Evolutionary conservation across 2,113 vertebrate species (phyloP), one percentile per base, ranked within the genome.

Genomic region (Paradoxurus hermaphroditus): DNA sequence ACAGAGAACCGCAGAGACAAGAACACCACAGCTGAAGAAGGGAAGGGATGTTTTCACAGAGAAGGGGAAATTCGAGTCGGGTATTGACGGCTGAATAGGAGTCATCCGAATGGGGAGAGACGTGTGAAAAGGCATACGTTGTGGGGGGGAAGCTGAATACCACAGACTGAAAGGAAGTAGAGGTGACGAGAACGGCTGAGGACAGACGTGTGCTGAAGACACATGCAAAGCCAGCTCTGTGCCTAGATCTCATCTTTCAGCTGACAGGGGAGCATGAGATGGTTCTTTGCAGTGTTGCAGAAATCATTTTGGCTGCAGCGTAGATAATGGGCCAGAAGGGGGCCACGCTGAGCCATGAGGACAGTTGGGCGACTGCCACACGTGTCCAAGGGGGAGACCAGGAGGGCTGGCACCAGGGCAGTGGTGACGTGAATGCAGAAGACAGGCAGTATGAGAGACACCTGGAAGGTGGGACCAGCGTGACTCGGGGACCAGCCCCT

Each of bases 361-460:
- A 11, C 82, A 53, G 21, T 1, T 0, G 67, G 67, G n/a, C 29
- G 39, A 7, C 36, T 2, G 4, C 68, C 0, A 25, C 7, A 27
- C 4, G 0, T 39, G 49, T 44, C 67, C n/a, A n/a, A 29, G 49
- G 15, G 2, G 41, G 65, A 85, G 49, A 39, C 0, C 2, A 39
- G 5, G 36, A 39, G 0, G 27, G 31, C 31, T 18, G 1, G 1
- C 0, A 13, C 0, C 41, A 19, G 25, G n/a, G 34, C 4, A 9
- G 36, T 1, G 27, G 27, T 0, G 3, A 16, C 4, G 1, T 13
- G 81, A 25, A 2, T 3, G 5, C 34, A 23, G 39, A 13, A 29
- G 14, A 19, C 3, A 9, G 36, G 44, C 62, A 41, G 27, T 21
- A 18, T 0, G 0, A 77, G 44, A 65, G 15, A 51, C 44, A 10